phyloP scores from a whole-genome alignment of 2,113 vertebrate species.

The Chascanopsetta lugubris region DNA sequence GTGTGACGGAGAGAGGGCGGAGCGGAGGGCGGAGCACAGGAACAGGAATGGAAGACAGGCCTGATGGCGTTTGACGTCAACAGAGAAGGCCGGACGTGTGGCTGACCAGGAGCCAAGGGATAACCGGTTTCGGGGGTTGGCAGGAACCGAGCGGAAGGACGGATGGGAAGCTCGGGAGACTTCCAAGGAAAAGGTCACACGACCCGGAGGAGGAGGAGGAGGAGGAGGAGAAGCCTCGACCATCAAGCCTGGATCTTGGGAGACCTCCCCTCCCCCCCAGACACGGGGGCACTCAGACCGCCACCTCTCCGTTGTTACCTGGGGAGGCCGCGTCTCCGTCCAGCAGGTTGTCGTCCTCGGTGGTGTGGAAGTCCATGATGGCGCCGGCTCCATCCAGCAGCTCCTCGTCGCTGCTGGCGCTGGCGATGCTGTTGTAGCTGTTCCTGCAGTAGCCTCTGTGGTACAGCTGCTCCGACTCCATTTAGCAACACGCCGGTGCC shows the following conservation, averaged over 20 bases:
- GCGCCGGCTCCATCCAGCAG: conserved; percentile 95
- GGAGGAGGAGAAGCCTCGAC: too few species aligned
- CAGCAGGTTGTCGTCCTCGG: conserved; percentile 98
- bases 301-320: conserved; percentile 85
- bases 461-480: conserved; percentile 99
- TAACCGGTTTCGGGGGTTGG: too few species aligned
- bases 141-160: too few species aligned
- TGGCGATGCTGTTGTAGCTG: conserved; percentile 99
- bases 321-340: conserved; percentile 92
- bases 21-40: background rate
- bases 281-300: background rate
- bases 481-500: conserved; percentile 87
- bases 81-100: background rate
- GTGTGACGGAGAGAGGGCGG: background rate
- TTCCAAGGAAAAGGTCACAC: conserved; percentile 8
- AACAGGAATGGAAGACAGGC: conserved; percentile 16
- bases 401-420: conserved; percentile 98
- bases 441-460: conserved; percentile 95
- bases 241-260: background rate
- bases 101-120: background rate
- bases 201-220: background rate
- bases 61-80: background rate
- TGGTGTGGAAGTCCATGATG: conserved; percentile 98
- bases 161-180: background rate
- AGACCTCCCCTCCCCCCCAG: too few species aligned